A percentile compares a stretch with the other conserved stretches of the same genome.
These are phyloP conservation scores for Halcyon badia DNA, from an alignment of 2,797 vertebrate genomes.

Conservation along the genomic window DNA sequence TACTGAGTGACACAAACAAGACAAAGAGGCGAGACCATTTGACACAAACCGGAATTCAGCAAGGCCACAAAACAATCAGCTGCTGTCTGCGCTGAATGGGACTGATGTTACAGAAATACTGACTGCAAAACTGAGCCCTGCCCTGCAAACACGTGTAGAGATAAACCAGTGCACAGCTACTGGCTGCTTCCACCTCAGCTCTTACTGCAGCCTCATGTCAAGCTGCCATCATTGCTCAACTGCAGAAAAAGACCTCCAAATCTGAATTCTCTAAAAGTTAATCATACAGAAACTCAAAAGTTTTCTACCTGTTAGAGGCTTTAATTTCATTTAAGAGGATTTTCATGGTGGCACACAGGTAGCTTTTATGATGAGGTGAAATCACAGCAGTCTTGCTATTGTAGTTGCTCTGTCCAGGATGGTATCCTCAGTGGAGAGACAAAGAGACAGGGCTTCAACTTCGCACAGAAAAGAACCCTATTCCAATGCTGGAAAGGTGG, in stretches of 20 bases:
- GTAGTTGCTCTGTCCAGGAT: slow-evolving; percentile 72
- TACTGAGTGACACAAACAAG: slow-evolving; percentile 60
- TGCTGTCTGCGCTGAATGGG: not conserved
- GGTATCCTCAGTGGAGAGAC: not conserved
- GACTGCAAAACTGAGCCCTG: not conserved
- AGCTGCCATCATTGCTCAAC: not conserved
- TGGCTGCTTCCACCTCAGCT: not conserved
- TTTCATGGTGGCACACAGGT: not conserved
- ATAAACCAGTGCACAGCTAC: not conserved
- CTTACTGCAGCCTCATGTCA: not conserved
- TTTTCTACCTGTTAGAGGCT: not conserved
- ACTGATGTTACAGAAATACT: not conserved
- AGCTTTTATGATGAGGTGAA: slow-evolving; percentile 34
- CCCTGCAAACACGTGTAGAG: not conserved
- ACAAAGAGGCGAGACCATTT: slow-evolving; percentile 57
- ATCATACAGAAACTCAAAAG: not conserved
- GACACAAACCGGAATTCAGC: not conserved
- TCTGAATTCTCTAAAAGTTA: not conserved
- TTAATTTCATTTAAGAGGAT: slow-evolving; percentile 5
- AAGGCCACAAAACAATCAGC: not conserved
- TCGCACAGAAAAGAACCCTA: not conserved
- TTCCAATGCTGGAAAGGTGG: not conserved
- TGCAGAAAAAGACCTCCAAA: not conserved
- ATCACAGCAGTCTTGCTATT: slow-evolving; percentile 20
- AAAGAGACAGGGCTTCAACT: slow-evolving; percentile 38